These are phyloP conservation scores for Drosophila tristis DNA, from an alignment of 1,140 invertebrate species.

Conservation along the genomic window DNA sequence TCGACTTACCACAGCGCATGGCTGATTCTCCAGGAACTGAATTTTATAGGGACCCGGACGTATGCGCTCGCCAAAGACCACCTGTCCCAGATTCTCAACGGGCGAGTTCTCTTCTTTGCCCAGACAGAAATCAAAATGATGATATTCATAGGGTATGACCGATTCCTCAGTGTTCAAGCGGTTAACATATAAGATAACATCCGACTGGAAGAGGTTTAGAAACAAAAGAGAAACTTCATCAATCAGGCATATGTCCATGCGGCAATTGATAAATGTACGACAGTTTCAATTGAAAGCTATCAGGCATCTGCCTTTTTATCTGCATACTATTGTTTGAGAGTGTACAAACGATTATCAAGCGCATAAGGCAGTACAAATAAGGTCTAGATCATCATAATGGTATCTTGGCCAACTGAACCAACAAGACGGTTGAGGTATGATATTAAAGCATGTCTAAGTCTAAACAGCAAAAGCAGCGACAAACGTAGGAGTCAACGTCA, in stretches of 20 bases:
- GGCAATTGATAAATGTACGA: neutral
- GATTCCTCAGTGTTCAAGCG: slow-evolving; percentile 98
- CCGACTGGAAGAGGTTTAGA: slow-evolving; percentile 45
- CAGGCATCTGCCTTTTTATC: neutral
- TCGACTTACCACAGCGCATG: slow-evolving; percentile 87
- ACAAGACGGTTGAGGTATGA: slow-evolving; percentile 1
- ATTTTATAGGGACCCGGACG: slow-evolving; percentile 95
- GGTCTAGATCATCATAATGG: no score
- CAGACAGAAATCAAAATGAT: slow-evolving; percentile 97
- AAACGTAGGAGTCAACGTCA: slow-evolving; percentile 1
- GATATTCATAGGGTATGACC: slow-evolving; percentile 98
- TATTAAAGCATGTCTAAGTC: slow-evolving; percentile 5
- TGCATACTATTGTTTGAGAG: no score
- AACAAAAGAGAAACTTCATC: slow-evolving; percentile 16
- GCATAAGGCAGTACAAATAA: neutral
- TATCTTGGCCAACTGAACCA: slow-evolving; percentile 11
- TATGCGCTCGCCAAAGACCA: slow-evolving; percentile 99
- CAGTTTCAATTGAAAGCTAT: slow-evolving; percentile 11
- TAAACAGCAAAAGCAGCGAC: slow-evolving; percentile 11
- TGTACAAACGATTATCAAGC: no score
- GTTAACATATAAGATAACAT: slow-evolving; percentile 92
- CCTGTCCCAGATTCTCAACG: slow-evolving; percentile 98
- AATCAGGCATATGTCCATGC: slow-evolving; percentile 1
- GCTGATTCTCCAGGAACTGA: slow-evolving; percentile 89
- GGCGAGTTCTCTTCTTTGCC: slow-evolving; percentile 91